Evolutionary conservation across 2,113 vertebrate genomes (phyloP).

Genomic region (Oryctolagus cuniculus): DNA sequence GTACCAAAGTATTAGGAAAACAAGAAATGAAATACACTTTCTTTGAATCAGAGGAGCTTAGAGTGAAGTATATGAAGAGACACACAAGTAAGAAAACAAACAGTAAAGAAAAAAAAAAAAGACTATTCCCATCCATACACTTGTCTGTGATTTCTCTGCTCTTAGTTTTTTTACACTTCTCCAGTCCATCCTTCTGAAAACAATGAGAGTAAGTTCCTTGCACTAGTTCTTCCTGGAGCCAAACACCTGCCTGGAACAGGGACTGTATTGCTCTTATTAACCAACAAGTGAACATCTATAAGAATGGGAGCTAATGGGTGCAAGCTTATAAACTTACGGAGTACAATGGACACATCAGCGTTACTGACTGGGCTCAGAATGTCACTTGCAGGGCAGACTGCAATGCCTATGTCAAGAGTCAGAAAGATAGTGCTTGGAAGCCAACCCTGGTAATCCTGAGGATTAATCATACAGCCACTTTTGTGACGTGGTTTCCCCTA

Average conservation of each 20-base stretch:
- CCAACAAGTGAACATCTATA: no score
- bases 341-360: no score
- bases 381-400: constrained; percentile 90
- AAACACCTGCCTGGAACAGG: no score
- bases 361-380: constrained; percentile 94
- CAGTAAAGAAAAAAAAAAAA: not conserved
- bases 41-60: constrained; percentile 46
- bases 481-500: constrained; percentile 96
- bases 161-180: no score
- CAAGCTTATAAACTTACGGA: no score
- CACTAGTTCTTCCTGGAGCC: no score
- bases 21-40: not conserved
- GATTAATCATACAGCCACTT: constrained; percentile 95
- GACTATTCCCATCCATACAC: not conserved
- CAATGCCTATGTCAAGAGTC: constrained; percentile 94
- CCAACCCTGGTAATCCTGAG: constrained; percentile 96
- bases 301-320: no score
- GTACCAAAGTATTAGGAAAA: constrained; percentile 17
- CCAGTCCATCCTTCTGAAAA: no score
- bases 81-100: not conserved
- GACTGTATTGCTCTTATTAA: no score
- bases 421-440: constrained; percentile 96
- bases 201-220: no score
- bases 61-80: not conserved
- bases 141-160: no score